phyloP scores from a whole-genome alignment of 2,113 vertebrate species.

The Syngnathus typhle region DNA sequence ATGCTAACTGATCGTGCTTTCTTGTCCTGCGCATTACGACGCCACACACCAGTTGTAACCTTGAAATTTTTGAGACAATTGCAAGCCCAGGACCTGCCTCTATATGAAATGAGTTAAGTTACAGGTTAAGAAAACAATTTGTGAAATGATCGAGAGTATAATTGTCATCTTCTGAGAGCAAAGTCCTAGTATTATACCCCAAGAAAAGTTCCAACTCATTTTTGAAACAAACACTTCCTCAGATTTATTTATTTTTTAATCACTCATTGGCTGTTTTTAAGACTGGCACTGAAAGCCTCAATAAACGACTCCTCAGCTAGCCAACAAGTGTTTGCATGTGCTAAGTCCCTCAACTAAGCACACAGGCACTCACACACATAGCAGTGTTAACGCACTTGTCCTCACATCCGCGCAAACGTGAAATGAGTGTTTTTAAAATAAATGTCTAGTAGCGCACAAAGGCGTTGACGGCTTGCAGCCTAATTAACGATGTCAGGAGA shows the following conservation, averaged over 20 bases:
- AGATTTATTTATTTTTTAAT: no score
- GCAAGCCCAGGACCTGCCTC: neutral
- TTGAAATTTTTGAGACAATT: neutral
- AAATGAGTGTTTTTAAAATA: constrained; percentile 10
- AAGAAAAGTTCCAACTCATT: no score
- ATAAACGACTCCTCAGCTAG: constrained; percentile 53
- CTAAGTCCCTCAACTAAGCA: constrained; percentile 11
- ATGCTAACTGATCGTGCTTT: neutral
- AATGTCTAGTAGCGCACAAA: constrained; percentile 4
- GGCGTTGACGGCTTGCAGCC: constrained; percentile 10
- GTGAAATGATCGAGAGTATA: no score
- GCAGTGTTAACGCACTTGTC: neutral
- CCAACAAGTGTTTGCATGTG: constrained; percentile 44
- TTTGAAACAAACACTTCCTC: no score
- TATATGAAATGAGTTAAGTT: neutral
- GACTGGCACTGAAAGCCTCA: constrained; percentile 4
- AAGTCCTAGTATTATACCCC: no score
- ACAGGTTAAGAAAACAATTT: no score
- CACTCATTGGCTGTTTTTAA: constrained; percentile 3
- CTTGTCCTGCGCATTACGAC: neutral
- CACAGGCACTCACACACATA: constrained; percentile 23
- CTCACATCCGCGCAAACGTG: constrained; percentile 1
- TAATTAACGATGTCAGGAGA: constrained; percentile 18
- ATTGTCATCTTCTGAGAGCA: no score
- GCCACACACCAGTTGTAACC: neutral